Percentiles rank a stretch among this genome's conserved stretches.
These are phyloP conservation scores for Catalaphyllia jardinei DNA, from an alignment of 64 coral and sea anemone species.

Conservation along the genomic window DNA sequence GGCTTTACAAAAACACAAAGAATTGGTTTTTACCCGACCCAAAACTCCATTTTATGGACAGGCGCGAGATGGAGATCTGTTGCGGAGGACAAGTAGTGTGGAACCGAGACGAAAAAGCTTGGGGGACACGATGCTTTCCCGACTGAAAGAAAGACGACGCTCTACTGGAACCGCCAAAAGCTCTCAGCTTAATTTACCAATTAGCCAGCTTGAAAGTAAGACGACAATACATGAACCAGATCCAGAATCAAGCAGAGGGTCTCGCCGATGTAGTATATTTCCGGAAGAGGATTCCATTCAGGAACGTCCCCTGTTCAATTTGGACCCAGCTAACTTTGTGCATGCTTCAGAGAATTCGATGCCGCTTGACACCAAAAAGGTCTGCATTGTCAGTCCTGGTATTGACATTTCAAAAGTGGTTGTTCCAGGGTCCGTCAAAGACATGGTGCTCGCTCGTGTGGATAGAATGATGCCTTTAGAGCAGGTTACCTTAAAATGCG, in stretches of 20 bases:
- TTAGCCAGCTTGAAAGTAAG: background rate
- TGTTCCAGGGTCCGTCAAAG: constrained; percentile 93
- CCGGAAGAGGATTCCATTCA: constrained; percentile 8
- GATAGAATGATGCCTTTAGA: constrained; percentile 90
- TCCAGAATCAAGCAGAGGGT: background rate
- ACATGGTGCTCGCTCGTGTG: constrained; percentile 93
- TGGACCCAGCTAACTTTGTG: constrained; percentile 73
- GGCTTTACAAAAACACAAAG: background rate
- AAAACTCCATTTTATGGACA: constrained; percentile 11
- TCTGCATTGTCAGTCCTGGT: constrained; percentile 85
- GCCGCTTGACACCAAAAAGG: constrained; percentile 70
- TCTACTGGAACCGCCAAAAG: constrained; percentile 28
- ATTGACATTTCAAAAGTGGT: constrained; percentile 80
- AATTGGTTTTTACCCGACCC: background rate
- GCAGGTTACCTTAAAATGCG: constrained; percentile 91
- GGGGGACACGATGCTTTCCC: background rate
- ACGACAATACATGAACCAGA: background rate
- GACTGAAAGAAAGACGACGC: background rate
- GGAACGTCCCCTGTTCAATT: constrained; percentile 31
- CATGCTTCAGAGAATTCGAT: constrained; percentile 55
- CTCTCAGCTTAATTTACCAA: constrained; percentile 1
- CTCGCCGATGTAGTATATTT: constrained; percentile 18
- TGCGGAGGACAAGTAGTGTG: background rate
- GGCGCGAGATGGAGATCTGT: background rate
- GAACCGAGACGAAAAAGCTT: background rate